Evolutionary conservation across 35 echinoderm and acorn worm genomes (phyloP), one percentile per base, ranked within the genome.

Genomic region (Stichopus chloronotus): DNA sequence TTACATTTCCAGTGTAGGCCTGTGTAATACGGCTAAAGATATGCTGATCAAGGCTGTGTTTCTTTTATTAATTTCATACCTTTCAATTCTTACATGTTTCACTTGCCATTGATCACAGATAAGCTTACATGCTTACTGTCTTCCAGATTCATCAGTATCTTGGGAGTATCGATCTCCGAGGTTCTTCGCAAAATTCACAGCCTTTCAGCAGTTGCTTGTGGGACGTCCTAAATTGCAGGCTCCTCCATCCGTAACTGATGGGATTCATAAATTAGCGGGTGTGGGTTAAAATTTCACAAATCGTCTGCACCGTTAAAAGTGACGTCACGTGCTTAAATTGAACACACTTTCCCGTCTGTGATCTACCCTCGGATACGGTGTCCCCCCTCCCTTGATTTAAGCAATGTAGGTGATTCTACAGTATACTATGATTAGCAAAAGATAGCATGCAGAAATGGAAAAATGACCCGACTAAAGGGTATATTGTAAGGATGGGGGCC

Each of bases 231-330:
- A 90, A 90, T 19, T 90, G 88, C 59, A 6, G 21, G 61, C 43
- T 90, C 9, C 88, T 5, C 88, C 63, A 90, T 5, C 61, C 88
- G 55, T 90, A 90, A 17, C 30, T 90, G 5, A 90, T 43, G 3
- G 88, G 88, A 74, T 90, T 90, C 6, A 90, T 52, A 14, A 17
- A 13, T 6, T 59, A 90, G 69, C 25, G 69, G 10, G 8, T 56
- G 69, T 90, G 72, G 1, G 25, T 6, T 7, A 76, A 5, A 6
- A 71, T 25, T 14, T 90, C 88, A 21, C 88, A 90, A 21, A 52
- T 11, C 1, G 88, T 76, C 16, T 90, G 88, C 0, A 76, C 24
- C 5, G 88, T n/a, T 25, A 90, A 76, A 14, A 90, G 63, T 5
- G 61, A 19, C 25, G 8, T 76, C 5, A 90, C 59, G 10, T 4